Conservation (phyloP, 2,797 vertebrate genomes). For the Falco concolor region DNA sequence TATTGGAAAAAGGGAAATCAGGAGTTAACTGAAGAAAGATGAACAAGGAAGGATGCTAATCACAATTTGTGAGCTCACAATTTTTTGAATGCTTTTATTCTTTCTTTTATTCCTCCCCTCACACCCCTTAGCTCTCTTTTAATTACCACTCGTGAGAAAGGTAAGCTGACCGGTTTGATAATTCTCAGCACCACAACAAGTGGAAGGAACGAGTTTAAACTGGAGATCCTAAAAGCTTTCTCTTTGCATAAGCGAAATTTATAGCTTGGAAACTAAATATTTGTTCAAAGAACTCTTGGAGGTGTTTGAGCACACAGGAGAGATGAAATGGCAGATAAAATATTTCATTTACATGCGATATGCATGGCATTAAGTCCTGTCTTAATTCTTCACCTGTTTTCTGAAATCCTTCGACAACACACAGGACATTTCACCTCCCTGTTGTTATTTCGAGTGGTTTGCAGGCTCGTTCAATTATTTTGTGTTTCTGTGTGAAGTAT, state of each 20-base stretch:
- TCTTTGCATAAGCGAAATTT: constrained; percentile 64
- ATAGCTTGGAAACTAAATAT: constrained; percentile 62
- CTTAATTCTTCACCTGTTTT: constrained; percentile 48
- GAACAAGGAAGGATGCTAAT: neutral
- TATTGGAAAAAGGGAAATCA: neutral
- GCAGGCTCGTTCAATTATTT: neutral
- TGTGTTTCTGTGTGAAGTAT: neutral
- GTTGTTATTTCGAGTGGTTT: neutral
- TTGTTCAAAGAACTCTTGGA: constrained; percentile 62
- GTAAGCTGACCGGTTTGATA: constrained; percentile 55
- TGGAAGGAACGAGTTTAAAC: constrained; percentile 57
- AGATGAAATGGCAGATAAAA: constrained; percentile 50
- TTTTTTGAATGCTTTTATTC: neutral
- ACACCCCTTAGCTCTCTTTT: neutral
- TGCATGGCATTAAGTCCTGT: neutral
- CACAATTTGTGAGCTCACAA: neutral
- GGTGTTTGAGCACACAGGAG: constrained; percentile 22
- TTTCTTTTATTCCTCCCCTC: neutral
- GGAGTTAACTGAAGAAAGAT: neutral
- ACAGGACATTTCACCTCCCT: neutral
- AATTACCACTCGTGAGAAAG: constrained; percentile 56
- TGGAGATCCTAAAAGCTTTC: constrained; percentile 58
- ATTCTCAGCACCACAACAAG: constrained; percentile 26
- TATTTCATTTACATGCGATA: constrained; percentile 39
- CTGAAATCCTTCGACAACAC: constrained; percentile 46